Evolutionary conservation across 2,113 vertebrate species (phyloP), one percentile per base, ranked within the genome.

Genomic region (Thalassoma bifasciatum): DNA sequence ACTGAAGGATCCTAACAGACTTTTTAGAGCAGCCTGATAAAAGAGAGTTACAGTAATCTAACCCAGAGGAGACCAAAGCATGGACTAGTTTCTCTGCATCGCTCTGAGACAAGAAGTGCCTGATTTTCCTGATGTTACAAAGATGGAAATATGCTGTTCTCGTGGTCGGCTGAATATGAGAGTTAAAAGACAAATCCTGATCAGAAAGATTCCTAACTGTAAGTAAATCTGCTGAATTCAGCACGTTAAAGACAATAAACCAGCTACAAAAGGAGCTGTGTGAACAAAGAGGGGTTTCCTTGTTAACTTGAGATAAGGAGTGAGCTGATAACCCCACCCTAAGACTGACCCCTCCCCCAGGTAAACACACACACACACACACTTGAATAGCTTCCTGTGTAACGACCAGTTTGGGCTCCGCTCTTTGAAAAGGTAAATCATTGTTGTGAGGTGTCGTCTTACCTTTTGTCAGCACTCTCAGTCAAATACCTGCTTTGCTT

Each of bases 361-460:
- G 10, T 54, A 36, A 37, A 34, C 40, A 49, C 49, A 65, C 50
- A 61, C 26, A 72, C 22, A 38, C 9, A 8, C 58, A 44, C 49
- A 10, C 52, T n/a, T n/a, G n/a, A 40, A 24, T 7, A n/a, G 30
- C 16, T 75, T 77, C 58, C 58, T 57, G 60, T 81, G 21, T 54
- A 36, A 76, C 2, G 38, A 37, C 54, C 3, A 37, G 38, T 37
- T 56, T 5, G 16, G 59, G 54, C 6, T 4, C 11, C 57, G 57
- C 37, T 9, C 11, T 63, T 74, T 30, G 16, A 36, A 21, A 8
- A 64, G 66, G 78, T 85, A n/a, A 90, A 82, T 81, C 75, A 89
- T 84, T 85, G 77, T 53, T 8, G 56, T 38, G 19, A 22, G 49
- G 83, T 79, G 75, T 91, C 76, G 0, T 42, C 44, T 89, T 84